Base-by-base conservation (phyloP, 1,140 invertebrate genomes). In the Caenorhabditis tropicalis region DNA sequence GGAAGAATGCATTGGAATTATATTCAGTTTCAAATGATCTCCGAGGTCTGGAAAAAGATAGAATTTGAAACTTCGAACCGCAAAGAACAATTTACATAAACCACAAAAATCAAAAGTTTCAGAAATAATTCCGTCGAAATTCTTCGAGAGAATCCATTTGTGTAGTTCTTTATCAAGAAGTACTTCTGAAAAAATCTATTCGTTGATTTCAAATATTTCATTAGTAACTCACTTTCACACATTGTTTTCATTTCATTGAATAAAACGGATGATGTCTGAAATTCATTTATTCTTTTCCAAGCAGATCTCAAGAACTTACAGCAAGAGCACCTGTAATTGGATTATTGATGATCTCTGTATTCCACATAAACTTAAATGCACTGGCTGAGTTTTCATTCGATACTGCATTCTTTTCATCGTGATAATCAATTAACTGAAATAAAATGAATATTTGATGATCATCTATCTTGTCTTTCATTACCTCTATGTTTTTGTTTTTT, bases 61-160 rank as follows among this genome's bases (percentile, higher is more conserved):
- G 12, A 46, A 74, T 0, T 24, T 39, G 6, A 6, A 19, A 7
- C n/a, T 19, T 19, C n/a, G 15, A 4, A 56, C n/a, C n/a, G 9
- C 9, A 29, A 2, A 1, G 24, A 29, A 21, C 21, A 19, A 29
- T 10, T 56, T 29, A 74, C 24, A 82, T 56, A 53, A 27, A 12
- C 36, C 36, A 82, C 80, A 82, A 31, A 56, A 58, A 43, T 51
- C 46, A 9, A 82, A 82, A 24, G 80, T 29, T 39, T 82, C 80
- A 6, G 53, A 39, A 12, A 82, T 82, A 19, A 39, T 31, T 16
- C 36, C 49, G 31, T 82, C 80, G 49, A 82, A 82, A 19, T 82
- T 29, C n/a, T 82, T 49, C 2, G 49, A 56, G 3, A 24, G 16
- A 60, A 82, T 39, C 36, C 48, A 56, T n/a, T 82, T 29, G 33